These are phyloP conservation scores for Tryphoninae sp. DNA, from an alignment of 2,888 invertebrate species.

Conservation along the genomic window DNA sequence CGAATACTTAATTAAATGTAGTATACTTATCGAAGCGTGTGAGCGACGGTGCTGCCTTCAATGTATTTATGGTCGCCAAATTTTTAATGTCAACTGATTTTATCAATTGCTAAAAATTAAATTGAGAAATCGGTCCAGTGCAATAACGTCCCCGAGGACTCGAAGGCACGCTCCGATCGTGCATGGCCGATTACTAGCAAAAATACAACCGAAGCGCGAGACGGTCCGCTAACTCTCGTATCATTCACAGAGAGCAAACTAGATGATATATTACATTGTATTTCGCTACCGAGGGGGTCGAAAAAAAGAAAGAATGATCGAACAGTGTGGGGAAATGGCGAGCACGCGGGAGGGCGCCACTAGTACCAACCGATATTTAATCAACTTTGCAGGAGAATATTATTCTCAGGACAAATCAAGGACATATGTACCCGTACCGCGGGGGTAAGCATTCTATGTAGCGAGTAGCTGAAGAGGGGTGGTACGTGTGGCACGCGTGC, in stretches of 20 bases:
- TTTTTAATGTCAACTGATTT: background rate
- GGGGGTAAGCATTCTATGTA: slow-evolving; percentile 55
- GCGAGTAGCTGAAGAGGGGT: slow-evolving; percentile 33
- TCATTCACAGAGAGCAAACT: background rate
- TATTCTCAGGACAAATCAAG: slow-evolving; percentile 80
- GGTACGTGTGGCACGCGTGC: slow-evolving; percentile 26
- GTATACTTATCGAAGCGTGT: too few species aligned
- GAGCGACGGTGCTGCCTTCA: too few species aligned
- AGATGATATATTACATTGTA: slow-evolving; percentile 36
- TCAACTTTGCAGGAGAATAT: slow-evolving; percentile 79
- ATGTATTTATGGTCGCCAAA: too few species aligned
- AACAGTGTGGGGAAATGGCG: slow-evolving; percentile 29
- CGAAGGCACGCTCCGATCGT: background rate
- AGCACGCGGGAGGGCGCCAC: slow-evolving; percentile 58
- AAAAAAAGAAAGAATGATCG: background rate
- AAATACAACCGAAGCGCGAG: background rate
- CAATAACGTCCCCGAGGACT: background rate
- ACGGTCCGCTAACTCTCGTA: background rate
- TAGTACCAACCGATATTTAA: slow-evolving; percentile 78
- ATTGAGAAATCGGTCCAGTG: background rate
- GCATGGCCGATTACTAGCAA: slow-evolving; percentile 12
- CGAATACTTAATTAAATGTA: too few species aligned
- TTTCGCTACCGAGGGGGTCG: slow-evolving; percentile 21
- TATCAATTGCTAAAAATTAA: background rate
- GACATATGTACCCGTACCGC: slow-evolving; percentile 77